Percentiles rank a stretch among this genome's conserved stretches.
phyloP scores from a whole-genome alignment of 2,797 vertebrate genomes.

The Pyrocephalus nanus region DNA sequence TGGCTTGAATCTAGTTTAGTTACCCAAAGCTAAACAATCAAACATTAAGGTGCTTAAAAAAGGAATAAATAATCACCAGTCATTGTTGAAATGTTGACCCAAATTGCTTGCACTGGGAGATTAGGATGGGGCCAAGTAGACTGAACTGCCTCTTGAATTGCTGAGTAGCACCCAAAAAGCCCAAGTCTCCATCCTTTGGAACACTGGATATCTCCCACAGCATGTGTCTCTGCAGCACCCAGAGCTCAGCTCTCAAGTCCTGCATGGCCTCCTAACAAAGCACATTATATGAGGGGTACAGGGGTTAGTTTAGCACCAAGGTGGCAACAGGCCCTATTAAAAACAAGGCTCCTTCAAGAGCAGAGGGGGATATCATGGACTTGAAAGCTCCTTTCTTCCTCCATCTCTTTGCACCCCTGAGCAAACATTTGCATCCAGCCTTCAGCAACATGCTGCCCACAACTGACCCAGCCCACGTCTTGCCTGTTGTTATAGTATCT shows the following conservation, averaged over 20 bases:
- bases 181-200: not conserved
- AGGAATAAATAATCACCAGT: not conserved
- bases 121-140: not conserved
- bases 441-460: not conserved
- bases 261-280: not conserved
- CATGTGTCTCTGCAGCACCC: accelerated
- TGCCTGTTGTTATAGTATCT: not conserved
- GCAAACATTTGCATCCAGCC: not conserved
- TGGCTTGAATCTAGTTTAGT: not conserved
- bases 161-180: not conserved
- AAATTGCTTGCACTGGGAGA: not conserved
- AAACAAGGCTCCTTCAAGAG: not conserved
- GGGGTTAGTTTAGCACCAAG: not conserved
- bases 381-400: not conserved
- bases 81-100: not conserved
- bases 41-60: not conserved
- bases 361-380: not conserved
- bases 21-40: not conserved
- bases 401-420: not conserved
- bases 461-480: not conserved
- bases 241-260: accelerated
- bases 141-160: not conserved
- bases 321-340: not conserved
- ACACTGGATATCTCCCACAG: not conserved
- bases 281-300: not conserved